Conservation (phyloP, 2,888 invertebrate species). For the Frankliniella fusca region DNA sequence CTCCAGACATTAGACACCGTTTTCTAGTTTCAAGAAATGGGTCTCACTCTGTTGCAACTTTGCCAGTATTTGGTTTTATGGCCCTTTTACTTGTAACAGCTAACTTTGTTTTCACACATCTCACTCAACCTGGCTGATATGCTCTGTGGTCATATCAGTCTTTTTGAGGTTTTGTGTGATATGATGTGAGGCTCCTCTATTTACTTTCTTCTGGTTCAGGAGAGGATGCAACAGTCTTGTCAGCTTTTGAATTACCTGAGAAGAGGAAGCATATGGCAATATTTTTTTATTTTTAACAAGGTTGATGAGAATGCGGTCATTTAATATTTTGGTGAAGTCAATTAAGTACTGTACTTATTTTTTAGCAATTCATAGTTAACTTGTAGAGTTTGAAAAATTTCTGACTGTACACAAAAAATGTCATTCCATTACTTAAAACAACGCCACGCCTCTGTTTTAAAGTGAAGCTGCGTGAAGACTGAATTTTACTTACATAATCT, state of each 20-base stretch:
- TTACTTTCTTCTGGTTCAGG: not conserved
- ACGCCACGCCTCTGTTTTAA: not conserved
- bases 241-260: not conserved
- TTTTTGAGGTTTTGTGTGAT: not conserved
- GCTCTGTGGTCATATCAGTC: not conserved
- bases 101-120: not conserved
- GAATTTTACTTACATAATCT: not conserved
- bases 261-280: not conserved
- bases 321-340: not conserved
- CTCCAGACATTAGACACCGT: not conserved
- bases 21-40: not conserved
- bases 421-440: not conserved
- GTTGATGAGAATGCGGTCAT: not conserved
- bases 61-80: not conserved
- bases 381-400: not conserved
- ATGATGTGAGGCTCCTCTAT: not conserved
- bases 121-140: not conserved
- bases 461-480: not conserved
- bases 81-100: not conserved
- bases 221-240: not conserved
- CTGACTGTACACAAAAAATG: not conserved
- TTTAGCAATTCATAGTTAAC: not conserved
- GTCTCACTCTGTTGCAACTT: not conserved
- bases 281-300: not conserved
- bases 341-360: not conserved